Base-by-base conservation (phyloP, 2,888 invertebrate genomes). In the Coleophora flavipennella region DNA sequence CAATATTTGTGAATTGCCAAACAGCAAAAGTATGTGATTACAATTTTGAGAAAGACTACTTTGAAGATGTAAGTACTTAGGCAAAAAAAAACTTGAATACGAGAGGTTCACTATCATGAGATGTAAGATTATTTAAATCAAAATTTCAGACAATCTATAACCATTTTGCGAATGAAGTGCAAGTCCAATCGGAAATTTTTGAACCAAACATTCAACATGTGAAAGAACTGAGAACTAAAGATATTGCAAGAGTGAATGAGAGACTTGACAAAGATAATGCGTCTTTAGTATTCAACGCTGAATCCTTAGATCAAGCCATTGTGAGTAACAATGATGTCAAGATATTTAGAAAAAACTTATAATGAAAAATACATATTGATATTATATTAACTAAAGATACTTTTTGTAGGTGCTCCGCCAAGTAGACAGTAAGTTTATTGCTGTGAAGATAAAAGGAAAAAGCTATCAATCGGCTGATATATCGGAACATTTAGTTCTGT, bases 381-480 rank as follows among this genome's bases (percentile, higher is more conserved):
- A n/a, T n/a, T n/a, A n/a, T n/a, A n/a, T n/a, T n/a, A n/a, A n/a
- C n/a, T 33, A n/a, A 11, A 11, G 29, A 11, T 29, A 29, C 8
- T 3, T 20, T 14, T 20, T 20, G 39, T 36, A 91, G 90, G 84
- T 92, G 25, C 68, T 94, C 32, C 89, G 89, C 12, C 95, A 95
- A 80, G 74, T 93, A 12, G 94, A 95, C 67, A 76, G 76, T 27
- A 93, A 92, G 69, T 91, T 92, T 53, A 91, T 93, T 50, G 86
- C 86, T 13, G 84, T 86, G n/a, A 59, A 74, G 40, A 57, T 83
- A 42, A 54, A 55, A 43, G 66, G 61, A 2, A 66, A 46, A 41
- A 48, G 42, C 36, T 35, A 44, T 29, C 46, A 55, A 33, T 50
- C 62, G 27, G 64, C 70, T 36, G 28, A 28, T 33, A 65, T 77